Evolutionary conservation across 2,113 vertebrate species (phyloP), one percentile per base, ranked within the genome.

Genomic region (Conger conger): DNA sequence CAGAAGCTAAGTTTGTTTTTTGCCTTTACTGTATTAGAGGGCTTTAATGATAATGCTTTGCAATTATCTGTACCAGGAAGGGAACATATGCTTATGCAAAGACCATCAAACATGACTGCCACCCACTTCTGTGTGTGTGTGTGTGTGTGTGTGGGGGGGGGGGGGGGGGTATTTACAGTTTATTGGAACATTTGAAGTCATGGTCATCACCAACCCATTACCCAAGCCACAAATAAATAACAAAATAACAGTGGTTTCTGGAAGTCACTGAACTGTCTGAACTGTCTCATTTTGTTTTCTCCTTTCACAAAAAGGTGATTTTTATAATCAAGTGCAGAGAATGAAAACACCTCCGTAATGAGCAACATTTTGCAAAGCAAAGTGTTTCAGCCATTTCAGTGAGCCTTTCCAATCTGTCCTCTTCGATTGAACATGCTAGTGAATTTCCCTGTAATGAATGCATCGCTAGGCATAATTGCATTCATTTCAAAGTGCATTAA

Each of bases 21-120:
- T 27, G 23, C 0, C 4, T n/a, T 17, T 68, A n/a, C 23, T 68
- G 60, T 8, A 68, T 68, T 68, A 68, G 60, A 27, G 86, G 30
- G 79, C 81, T 86, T 90, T 88, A 88, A 87, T 86, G 82, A 83
- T 87, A 88, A 89, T 87, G 81, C 35, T 15, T 60, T n/a, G 73
- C 73, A 79, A 88, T 77, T 78, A 82, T 89, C 85, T 85, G 86
- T 87, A 82, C 80, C 87, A 15, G 36, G 23, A 37, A 50, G 27
- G 20, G n/a, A 81, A 27, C 84, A 77, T 54, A 91, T 85, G 45
- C 35, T 86, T 84, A 86, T 86, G 53, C 78, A 87, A 77, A 87
- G 36, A 86, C 80, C 80, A 86, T 86, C 86, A 88, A 88, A 85
- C 33, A 82, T 82, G 68, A 80, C 84, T n/a, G 80, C 1, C 35